Base-by-base conservation (phyloP, 2,113 vertebrate genomes). In the Thalassarche chlororhynchos region DNA sequence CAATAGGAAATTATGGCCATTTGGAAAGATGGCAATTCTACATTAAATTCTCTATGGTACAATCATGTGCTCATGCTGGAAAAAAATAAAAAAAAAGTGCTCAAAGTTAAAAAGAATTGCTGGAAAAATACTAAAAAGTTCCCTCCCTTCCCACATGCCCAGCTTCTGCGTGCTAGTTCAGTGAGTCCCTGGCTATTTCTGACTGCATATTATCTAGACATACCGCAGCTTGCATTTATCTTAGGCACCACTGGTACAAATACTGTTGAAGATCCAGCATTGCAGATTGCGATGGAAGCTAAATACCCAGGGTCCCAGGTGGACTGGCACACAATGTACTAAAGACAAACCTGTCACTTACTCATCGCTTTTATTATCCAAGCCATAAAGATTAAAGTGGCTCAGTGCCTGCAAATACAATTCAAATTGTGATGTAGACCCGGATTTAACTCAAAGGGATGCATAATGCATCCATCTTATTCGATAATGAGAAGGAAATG, bases 291-390 rank as follows among this genome's bases (percentile, higher is more conserved):
- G 0, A 58, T 70, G 36, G 42, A 70, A 89, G n/a, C 31, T 58
- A n/a, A 86, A 65, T 66, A 90, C 52, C 42, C 51, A 46, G 71
- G 32, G 36, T 84, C 83, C 61, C 90, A 90, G 61, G 85, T 85
- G 70, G 61, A 71, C 34, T 68, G 51, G 25, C 64, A 70, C 46
- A 62, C 66, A 66, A 29, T n/a, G 10, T 64, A 42, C 54, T 80
- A 58, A 90, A 91, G 87, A 61, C 47, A 87, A 91, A 90, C 54
- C 40, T 94, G 66, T 90, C 78, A 61, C 69, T 84, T 96, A 61
- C 68, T 93, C 75, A 72, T 81, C 0, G 12, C 46, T 95, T 90
- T 66, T 94, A 32, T 89, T 95, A 84, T 80, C 38, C 46, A 74
- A 66, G 15, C 28, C 55, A 38, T 68, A 70, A 71, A 92, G 94